Evolutionary conservation across 2,797 vertebrate genomes (phyloP).

Genomic region (Crocodylus rhombifer): DNA sequence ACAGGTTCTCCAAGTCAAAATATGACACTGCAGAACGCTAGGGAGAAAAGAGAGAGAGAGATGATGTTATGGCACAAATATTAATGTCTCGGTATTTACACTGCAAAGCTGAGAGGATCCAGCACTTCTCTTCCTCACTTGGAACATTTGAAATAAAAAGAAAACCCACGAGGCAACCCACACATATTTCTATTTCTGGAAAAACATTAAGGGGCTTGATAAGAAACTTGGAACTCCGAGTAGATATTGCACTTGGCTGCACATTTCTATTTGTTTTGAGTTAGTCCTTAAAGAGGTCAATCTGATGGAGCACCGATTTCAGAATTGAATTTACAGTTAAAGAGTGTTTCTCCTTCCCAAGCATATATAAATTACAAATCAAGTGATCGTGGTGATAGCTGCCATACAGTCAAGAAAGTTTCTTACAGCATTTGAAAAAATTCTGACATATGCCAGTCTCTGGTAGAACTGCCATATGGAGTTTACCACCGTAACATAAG

Average conservation of each 20-base stretch:
- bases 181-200: constrained; percentile 18
- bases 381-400: constrained; percentile 31
- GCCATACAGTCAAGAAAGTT: constrained; percentile 60
- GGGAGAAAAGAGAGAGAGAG: background rate
- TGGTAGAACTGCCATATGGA: constrained; percentile 69
- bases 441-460: constrained; percentile 33
- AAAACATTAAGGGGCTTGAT: constrained; percentile 28
- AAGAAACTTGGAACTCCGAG: constrained; percentile 33
- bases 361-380: background rate
- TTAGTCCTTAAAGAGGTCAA: constrained; percentile 22
- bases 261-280: constrained; percentile 31
- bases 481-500: constrained; percentile 60
- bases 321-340: background rate
- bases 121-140: background rate
- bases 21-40: background rate
- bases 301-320: background rate
- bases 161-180: constrained; percentile 17
- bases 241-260: constrained; percentile 51
- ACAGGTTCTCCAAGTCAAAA: background rate
- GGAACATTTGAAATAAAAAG: constrained; percentile 37
- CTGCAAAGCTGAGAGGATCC: constrained; percentile 6
- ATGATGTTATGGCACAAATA: background rate
- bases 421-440: constrained; percentile 42
- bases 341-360: background rate
- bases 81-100: background rate